Conservation (phyloP, 1,140 invertebrate species). For the Bombus confusus region DNA sequence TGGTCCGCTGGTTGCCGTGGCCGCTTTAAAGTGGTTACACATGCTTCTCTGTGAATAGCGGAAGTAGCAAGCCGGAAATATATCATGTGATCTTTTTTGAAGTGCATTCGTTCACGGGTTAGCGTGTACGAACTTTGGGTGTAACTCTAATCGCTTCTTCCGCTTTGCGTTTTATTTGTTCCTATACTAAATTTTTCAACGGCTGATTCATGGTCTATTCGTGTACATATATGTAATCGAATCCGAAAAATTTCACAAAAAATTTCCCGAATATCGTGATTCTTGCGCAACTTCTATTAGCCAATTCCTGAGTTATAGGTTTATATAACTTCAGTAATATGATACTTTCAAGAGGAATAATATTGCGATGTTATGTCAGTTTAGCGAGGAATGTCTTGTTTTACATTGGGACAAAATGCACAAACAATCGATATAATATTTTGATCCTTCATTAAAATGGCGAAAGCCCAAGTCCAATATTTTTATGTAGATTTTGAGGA, state of each 20-base stretch:
- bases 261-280: background rate
- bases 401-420: background rate
- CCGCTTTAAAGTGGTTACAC: constrained; percentile 56
- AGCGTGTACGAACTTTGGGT: background rate
- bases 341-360: constrained; percentile 1
- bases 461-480: background rate
- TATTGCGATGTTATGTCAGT: background rate
- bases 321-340: constrained; percentile 13
- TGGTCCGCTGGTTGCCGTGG: constrained; percentile 49
- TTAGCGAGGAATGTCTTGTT: constrained; percentile 8
- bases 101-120: background rate
- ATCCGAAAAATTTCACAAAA: background rate
- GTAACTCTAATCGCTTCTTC: constrained; percentile 19
- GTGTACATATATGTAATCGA: background rate
- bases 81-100: constrained; percentile 58
- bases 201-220: background rate
- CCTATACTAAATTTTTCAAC: background rate
- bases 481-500: background rate
- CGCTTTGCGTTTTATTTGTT: background rate
- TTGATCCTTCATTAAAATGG: background rate
- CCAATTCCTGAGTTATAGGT: background rate
- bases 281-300: constrained; percentile 2
- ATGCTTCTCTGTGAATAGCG: constrained; percentile 53
- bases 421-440: background rate
- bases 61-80: constrained; percentile 59